phyloP scores from a whole-genome alignment of 2,113 vertebrate genomes.

The Jacana jacana region DNA sequence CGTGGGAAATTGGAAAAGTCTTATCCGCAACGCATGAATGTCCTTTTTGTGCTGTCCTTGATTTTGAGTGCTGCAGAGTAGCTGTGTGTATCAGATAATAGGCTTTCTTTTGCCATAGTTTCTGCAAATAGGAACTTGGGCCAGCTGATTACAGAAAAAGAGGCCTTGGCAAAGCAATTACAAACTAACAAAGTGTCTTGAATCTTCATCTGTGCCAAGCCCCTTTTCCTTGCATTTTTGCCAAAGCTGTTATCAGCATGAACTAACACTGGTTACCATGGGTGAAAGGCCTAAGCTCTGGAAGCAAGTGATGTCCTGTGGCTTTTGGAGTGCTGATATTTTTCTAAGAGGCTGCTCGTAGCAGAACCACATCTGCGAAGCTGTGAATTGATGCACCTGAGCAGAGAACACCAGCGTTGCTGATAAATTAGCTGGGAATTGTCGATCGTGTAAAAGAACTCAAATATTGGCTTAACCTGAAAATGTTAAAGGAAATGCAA shows the following conservation, averaged over 20 bases:
- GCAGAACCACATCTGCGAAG: neutral
- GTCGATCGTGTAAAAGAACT: neutral
- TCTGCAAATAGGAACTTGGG: neutral
- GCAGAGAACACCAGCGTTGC: neutral
- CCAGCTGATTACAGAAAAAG: neutral
- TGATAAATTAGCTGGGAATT: constrained; percentile 12
- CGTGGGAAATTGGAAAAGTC: neutral
- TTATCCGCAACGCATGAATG: accelerated
- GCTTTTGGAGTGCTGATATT: neutral
- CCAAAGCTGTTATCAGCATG: neutral
- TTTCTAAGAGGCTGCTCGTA: neutral
- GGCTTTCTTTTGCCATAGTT: neutral
- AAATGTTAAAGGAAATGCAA: constrained; percentile 26
- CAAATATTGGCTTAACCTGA: constrained; percentile 4
- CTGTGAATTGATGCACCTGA: neutral
- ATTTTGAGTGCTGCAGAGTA: neutral
- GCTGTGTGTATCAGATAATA: neutral
- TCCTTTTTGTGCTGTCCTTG: neutral
- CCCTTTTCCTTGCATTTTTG: neutral
- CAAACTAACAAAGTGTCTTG: neutral
- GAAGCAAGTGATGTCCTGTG: neutral
- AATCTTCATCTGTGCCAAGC: neutral
- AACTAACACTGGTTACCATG: neutral
- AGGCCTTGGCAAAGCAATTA: constrained; percentile 22
- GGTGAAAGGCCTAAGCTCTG: neutral